These are phyloP conservation scores for Potamilus streckersoni DNA, from an alignment of 1,140 invertebrate species.

Conservation along the genomic window DNA sequence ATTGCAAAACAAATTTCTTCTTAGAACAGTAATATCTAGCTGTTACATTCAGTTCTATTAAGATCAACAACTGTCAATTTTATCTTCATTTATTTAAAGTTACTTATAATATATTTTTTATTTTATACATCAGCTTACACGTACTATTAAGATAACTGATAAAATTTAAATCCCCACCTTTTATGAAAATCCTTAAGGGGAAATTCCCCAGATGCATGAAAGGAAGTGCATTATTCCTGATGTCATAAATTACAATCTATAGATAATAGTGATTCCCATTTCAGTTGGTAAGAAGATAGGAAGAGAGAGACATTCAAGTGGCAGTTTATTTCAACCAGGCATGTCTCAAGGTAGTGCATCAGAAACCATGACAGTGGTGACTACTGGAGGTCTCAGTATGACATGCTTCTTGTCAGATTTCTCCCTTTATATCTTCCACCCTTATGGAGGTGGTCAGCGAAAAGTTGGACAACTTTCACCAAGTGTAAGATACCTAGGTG, in stretches of 20 bases:
- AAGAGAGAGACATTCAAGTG: constrained; percentile 43
- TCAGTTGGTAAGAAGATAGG: constrained; percentile 30
- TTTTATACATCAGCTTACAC: too few relatives aligned
- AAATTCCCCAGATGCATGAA: too few relatives aligned
- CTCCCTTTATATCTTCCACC: constrained; percentile 97
- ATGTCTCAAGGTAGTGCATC: constrained; percentile 41
- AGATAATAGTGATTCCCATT: background rate
- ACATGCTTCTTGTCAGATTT: constrained; percentile 96
- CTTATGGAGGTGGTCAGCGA: constrained; percentile 78
- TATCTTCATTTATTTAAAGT: too few relatives aligned
- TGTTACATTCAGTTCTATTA: too few relatives aligned
- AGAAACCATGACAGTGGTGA: constrained; percentile 31
- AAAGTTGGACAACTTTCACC: constrained; percentile 35
- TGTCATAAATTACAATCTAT: background rate
- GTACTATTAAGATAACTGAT: too few relatives aligned
- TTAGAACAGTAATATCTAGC: too few relatives aligned
- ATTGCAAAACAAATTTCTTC: too few relatives aligned
- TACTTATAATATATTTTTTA: too few relatives aligned
- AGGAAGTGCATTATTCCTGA: background rate
- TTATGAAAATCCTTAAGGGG: too few relatives aligned
- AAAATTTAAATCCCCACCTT: too few relatives aligned
- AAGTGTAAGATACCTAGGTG: constrained; percentile 36
- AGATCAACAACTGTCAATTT: too few relatives aligned
- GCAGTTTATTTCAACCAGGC: constrained; percentile 11
- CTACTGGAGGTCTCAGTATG: constrained; percentile 88